phyloP scores from a whole-genome alignment of 2,113 vertebrate species.

The Anas platyrhynchos region DNA sequence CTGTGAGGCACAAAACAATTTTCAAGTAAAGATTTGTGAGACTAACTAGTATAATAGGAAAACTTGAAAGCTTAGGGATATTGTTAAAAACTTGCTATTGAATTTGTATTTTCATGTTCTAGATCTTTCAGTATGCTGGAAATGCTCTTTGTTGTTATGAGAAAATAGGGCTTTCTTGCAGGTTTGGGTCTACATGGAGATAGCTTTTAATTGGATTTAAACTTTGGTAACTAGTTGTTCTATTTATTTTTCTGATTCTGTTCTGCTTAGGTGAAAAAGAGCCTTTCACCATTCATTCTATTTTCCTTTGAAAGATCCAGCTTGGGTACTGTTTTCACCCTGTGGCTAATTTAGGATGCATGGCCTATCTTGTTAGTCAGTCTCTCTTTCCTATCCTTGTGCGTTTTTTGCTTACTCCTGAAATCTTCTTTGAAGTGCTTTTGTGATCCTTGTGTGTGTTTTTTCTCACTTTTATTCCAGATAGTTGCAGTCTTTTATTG shows the following conservation, averaged over 20 bases:
- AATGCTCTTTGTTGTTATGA: not conserved
- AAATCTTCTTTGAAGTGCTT: not conserved
- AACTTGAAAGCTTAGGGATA: not conserved
- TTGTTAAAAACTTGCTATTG: not conserved
- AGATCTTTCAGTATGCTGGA: not conserved
- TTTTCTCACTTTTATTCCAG: not conserved
- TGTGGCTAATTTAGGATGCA: not conserved
- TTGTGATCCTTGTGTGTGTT: not conserved
- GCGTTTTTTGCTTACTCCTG: not conserved
- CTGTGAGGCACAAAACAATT: not conserved
- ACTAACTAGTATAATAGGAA: not conserved
- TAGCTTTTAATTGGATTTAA: not conserved
- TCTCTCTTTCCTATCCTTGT: not conserved
- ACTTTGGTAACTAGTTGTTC: not conserved
- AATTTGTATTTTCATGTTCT: not conserved
- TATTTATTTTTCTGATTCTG: not conserved
- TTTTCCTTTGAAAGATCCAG: not conserved
- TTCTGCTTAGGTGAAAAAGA: not conserved
- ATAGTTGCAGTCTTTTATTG: not conserved
- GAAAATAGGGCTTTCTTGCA: not conserved
- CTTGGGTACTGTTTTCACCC: not conserved
- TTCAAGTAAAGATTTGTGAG: not conserved
- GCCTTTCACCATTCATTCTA: not conserved
- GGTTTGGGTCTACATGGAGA: not conserved
- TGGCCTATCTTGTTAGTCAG: not conserved